phyloP scores from a whole-genome alignment of 2,113 vertebrate genomes.

The Sardina pilchardus region DNA sequence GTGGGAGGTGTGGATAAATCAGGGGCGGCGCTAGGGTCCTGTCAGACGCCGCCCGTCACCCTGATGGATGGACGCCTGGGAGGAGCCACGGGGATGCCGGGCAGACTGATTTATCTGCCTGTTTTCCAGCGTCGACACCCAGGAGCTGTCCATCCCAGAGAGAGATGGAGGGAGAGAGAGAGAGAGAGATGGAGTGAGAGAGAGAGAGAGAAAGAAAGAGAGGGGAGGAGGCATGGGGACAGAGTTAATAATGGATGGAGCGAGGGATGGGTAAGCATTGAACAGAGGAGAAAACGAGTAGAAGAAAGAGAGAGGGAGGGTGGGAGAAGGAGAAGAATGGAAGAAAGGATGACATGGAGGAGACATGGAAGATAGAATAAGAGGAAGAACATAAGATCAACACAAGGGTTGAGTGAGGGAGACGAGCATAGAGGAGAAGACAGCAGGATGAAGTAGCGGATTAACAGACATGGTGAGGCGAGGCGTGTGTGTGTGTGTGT shows the following conservation, averaged over 20 bases:
- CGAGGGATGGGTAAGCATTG: background rate
- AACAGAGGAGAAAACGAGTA: slow-evolving; percentile 29
- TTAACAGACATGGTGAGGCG: too few relatives aligned
- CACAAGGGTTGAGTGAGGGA: background rate
- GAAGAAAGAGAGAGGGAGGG: slow-evolving; percentile 26
- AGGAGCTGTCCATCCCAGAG: slow-evolving; percentile 49
- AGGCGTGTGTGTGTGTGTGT: too few relatives aligned
- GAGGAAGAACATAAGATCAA: background rate
- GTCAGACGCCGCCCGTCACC: slow-evolving; percentile 49
- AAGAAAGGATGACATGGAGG: background rate
- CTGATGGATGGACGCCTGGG: slow-evolving; percentile 55
- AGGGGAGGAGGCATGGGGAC: background rate
- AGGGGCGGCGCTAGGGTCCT: slow-evolving; percentile 33
- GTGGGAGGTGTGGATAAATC: slow-evolving; percentile 47
- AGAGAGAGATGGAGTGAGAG: background rate
- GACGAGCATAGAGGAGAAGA: background rate
- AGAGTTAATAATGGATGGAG: background rate
- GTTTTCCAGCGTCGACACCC: slow-evolving; percentile 55
- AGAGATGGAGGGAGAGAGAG: background rate
- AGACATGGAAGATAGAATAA: background rate
- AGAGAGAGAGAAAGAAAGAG: background rate
- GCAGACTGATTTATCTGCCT: slow-evolving; percentile 61
- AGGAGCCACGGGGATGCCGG: slow-evolving; percentile 45
- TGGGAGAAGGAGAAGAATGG: background rate
- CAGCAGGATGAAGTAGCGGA: slow-evolving; percentile 3